phyloP scores from a whole-genome alignment of 2,797 vertebrate genomes.

The Borostomias antarcticus region DNA sequence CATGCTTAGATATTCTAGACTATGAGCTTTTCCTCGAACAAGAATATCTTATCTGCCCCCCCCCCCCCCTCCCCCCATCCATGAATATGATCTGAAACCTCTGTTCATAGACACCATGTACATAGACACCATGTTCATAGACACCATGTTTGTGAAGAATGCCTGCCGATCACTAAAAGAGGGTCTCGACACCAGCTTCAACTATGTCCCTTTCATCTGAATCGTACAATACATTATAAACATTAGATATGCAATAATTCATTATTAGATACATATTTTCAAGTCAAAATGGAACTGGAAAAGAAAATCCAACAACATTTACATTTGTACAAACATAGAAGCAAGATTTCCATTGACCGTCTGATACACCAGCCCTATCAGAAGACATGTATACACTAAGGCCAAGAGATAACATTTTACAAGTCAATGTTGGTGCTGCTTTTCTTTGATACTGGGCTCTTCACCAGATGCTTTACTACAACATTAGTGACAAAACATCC shows the following conservation, averaged over 20 bases:
- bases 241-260: constrained; percentile 62
- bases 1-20: constrained; percentile 18
- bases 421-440: constrained; percentile 29
- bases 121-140: constrained; percentile 18
- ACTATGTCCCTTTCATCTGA: constrained; percentile 66
- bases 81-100: constrained; percentile 24
- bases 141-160: constrained; percentile 8
- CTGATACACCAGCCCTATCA: constrained; percentile 63
- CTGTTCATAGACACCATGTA: constrained; percentile 38
- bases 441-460: constrained; percentile 52
- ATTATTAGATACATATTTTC: constrained; percentile 75
- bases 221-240: constrained; percentile 66
- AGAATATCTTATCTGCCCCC: neutral
- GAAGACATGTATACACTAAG: constrained; percentile 47
- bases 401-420: constrained; percentile 33
- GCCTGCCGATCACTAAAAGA: neutral
- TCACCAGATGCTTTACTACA: constrained; percentile 37
- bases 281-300: constrained; percentile 79
- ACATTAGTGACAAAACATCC: constrained; percentile 44
- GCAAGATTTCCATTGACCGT: constrained; percentile 66
- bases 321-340: constrained; percentile 80
- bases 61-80: neutral
- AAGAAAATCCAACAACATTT: constrained; percentile 62
- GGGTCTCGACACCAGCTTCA: constrained; percentile 31
- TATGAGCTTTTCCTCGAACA: constrained; percentile 16